Evolutionary conservation across 1,140 invertebrate genomes (phyloP).

Genomic region (Cydia fagiglandana): DNA sequence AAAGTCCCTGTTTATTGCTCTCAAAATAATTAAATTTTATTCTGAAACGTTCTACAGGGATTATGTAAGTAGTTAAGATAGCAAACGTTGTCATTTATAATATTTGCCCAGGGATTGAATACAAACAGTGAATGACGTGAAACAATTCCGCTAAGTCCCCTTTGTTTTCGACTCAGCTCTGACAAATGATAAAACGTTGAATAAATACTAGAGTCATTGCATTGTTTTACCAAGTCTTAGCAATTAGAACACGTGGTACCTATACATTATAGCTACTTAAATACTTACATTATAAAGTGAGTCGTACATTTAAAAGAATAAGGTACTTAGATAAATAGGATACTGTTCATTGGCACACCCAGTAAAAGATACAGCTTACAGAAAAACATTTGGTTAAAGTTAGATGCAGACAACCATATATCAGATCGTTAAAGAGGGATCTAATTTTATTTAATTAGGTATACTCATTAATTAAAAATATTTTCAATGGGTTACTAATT

Average conservation of each 20-base stretch:
- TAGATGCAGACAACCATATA: no score
- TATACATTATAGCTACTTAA: not conserved
- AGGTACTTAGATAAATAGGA: no score
- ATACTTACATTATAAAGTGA: no score
- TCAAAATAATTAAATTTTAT: not conserved
- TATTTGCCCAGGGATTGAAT: slow-evolving; percentile 19
- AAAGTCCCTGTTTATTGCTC: not conserved
- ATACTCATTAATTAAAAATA: no score
- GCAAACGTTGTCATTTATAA: slow-evolving; percentile 20
- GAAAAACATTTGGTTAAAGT: no score
- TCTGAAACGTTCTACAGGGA: not conserved
- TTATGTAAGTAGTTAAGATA: slow-evolving; percentile 14
- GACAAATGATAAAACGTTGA: slow-evolving; percentile 30
- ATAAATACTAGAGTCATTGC: slow-evolving; percentile 18
- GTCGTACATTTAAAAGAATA: no score
- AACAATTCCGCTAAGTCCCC: slow-evolving; percentile 25
- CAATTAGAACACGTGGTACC: not conserved
- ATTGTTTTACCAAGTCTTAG: slow-evolving; percentile 25
- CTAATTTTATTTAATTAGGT: no score
- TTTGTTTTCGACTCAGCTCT: not conserved
- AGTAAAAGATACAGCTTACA: no score
- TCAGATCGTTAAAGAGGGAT: no score
- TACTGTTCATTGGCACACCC: no score
- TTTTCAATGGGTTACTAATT: no score
- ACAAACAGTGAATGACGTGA: slow-evolving; percentile 10